Conservation (phyloP, 2,113 vertebrate species). For the Eulemur macaco region DNA sequence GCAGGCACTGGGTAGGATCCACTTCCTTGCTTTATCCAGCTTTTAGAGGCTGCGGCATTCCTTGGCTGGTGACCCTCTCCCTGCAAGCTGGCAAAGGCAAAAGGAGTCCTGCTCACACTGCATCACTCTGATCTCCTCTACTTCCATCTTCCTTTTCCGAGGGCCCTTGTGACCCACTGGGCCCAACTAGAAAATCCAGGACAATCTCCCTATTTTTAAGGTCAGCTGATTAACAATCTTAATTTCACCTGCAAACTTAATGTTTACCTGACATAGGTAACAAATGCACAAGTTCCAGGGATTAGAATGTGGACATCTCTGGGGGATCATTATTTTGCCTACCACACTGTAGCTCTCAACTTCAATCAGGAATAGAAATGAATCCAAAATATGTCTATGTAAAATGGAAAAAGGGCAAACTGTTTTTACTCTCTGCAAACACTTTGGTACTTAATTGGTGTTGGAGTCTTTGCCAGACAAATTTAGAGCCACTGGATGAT, state of each 20-base stretch:
- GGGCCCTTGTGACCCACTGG: background rate
- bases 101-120: background rate
- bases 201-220: constrained; percentile 1
- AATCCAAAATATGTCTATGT: background rate
- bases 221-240: too few relatives aligned
- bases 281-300: background rate
- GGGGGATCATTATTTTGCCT: background rate
- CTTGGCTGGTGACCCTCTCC: background rate
- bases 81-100: background rate
- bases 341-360: background rate
- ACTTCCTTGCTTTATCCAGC: background rate
- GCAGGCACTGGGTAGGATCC: background rate
- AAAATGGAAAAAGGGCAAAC: background rate
- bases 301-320: background rate
- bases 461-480: background rate
- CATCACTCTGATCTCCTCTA: background rate
- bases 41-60: background rate
- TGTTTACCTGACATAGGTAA: background rate
- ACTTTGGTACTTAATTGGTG: background rate
- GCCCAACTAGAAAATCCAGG: background rate
- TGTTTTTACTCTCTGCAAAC: background rate
- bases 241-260: background rate
- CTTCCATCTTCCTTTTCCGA: background rate
- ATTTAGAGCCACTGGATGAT: background rate
- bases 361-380: background rate